A percentile compares a stretch with the other conserved stretches of the same genome.
Evolutionary conservation across 2,113 vertebrate species (phyloP).

Genomic region (Saimiri boliviensis): DNA sequence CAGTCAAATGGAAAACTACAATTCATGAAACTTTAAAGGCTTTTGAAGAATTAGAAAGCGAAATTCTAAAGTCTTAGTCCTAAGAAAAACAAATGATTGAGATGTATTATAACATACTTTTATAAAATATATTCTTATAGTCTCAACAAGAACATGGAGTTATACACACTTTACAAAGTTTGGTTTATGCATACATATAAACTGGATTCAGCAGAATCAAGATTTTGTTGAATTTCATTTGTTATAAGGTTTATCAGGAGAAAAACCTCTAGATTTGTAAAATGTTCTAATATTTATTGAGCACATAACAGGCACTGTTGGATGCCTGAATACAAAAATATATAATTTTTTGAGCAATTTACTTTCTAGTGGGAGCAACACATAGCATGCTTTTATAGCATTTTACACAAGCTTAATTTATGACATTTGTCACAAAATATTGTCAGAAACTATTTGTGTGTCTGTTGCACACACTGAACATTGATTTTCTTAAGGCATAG

Average conservation of each 20-base stretch:
- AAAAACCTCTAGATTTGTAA: background rate
- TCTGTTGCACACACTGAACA: background rate
- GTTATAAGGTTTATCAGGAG: background rate
- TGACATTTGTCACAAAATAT: background rate
- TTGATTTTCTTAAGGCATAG: background rate
- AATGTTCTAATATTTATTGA: background rate
- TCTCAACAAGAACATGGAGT: background rate
- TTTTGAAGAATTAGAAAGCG: background rate
- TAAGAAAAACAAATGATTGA: background rate
- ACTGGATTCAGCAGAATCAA: background rate
- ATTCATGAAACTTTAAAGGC: slow-evolving; percentile 9
- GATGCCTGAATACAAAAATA: background rate
- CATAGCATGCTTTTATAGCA: background rate
- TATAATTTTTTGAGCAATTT: background rate
- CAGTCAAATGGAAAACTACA: background rate
- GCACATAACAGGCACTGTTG: background rate
- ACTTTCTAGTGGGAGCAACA: background rate
- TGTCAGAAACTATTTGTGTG: background rate
- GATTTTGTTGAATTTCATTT: background rate
- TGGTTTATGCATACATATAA: background rate
- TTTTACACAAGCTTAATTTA: background rate
- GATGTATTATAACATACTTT: background rate
- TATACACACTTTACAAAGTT: background rate
- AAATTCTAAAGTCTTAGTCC: background rate
- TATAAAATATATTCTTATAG: background rate